phyloP scores from a whole-genome alignment of 2,797 vertebrate species.

The Liasis olivaceus region DNA sequence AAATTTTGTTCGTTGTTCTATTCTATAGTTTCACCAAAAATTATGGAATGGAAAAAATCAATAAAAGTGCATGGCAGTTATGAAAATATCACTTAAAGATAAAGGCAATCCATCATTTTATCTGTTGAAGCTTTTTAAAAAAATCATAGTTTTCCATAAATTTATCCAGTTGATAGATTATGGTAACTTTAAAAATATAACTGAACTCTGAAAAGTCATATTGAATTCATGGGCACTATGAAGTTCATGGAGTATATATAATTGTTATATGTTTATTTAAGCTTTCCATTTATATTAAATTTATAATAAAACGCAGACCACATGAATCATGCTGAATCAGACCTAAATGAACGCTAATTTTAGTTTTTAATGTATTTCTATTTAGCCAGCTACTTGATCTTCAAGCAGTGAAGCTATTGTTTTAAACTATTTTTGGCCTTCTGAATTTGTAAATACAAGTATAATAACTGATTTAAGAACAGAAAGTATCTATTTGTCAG shows the following conservation, averaged over 20 bases:
- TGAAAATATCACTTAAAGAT: background rate
- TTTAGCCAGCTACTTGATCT: constrained; percentile 19
- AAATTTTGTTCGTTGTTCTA: constrained; percentile 23
- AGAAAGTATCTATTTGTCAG: background rate
- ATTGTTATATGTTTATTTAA: constrained; percentile 48
- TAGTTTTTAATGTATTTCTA: constrained; percentile 24
- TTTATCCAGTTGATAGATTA: background rate
- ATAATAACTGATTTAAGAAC: background rate
- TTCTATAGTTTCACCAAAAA: background rate
- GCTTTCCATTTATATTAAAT: constrained; percentile 43
- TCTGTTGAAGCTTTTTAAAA: background rate
- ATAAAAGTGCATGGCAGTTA: background rate
- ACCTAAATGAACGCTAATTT: accelerated
- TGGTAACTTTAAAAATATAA: constrained; percentile 51
- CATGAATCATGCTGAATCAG: background rate
- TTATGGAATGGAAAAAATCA: background rate
- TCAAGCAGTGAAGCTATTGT: background rate
- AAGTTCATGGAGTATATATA: constrained; percentile 63
- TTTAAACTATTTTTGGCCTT: background rate
- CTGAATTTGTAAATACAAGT: background rate
- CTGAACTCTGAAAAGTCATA: constrained; percentile 20
- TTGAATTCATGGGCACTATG: constrained; percentile 63
- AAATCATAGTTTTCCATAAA: background rate
- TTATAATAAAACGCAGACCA: constrained; percentile 28
- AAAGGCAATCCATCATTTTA: background rate